Percentiles rank a stretch among this genome's conserved stretches.
Conservation (phyloP, 2,113 vertebrate genomes). For the Syrmaticus mikado region DNA sequence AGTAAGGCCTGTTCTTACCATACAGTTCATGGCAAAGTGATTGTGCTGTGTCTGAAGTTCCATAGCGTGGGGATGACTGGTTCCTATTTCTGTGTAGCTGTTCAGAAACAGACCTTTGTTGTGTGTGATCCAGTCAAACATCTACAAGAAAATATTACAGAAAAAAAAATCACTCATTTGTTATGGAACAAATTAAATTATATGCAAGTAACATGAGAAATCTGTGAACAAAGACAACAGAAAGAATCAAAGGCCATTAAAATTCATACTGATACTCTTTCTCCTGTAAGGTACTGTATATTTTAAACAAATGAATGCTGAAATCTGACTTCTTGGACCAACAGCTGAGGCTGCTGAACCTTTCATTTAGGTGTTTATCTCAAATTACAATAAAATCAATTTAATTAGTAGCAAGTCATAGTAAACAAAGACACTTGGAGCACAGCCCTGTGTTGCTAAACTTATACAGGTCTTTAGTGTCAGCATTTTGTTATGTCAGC, state of each 20-base stretch:
- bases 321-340: background rate
- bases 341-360: background rate
- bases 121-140: constrained; percentile 99
- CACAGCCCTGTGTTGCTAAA: background rate
- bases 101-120: constrained; percentile 98
- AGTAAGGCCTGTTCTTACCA: constrained; percentile 84
- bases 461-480: background rate
- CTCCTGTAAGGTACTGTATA: rapidly evolving
- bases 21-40: constrained; percentile 99
- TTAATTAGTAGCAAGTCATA: background rate
- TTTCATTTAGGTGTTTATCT: background rate
- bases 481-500: background rate
- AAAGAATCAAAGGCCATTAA: background rate
- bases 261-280: background rate
- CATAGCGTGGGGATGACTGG: constrained; percentile 92
- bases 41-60: constrained; percentile 99
- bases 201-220: background rate
- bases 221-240: background rate
- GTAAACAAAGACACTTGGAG: constrained; percentile 37
- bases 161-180: background rate
- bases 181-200: background rate
- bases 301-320: background rate
- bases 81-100: constrained; percentile 96
- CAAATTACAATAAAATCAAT: background rate
- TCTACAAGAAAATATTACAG: constrained; percentile 77